Conservation (phyloP, 2,797 vertebrate species). For the Aulostomus chinensis region DNA sequence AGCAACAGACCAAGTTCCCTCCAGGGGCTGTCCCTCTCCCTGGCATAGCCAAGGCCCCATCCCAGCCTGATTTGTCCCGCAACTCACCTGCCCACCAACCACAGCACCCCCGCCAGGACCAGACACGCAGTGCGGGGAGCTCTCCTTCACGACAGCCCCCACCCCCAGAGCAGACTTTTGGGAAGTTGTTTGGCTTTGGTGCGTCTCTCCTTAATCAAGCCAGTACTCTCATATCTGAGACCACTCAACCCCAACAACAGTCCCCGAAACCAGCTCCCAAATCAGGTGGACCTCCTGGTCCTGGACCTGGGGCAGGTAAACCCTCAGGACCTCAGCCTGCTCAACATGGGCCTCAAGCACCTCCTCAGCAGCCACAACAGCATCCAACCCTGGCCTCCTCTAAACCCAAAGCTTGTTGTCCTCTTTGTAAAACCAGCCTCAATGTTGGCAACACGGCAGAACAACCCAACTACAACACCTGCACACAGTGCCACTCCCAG, state of each 20-base stretch:
- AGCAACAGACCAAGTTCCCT: constrained; percentile 69
- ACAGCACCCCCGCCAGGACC: constrained; percentile 76
- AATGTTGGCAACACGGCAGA: constrained; percentile 85
- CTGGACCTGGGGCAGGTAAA: constrained; percentile 74
- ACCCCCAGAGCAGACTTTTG: constrained; percentile 90
- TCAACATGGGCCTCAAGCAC: constrained; percentile 63
- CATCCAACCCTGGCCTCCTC: constrained; percentile 61
- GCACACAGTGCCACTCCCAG: constrained; percentile 91
- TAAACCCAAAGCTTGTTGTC: constrained; percentile 90
- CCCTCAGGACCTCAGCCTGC: constrained; percentile 65
- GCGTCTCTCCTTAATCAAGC: constrained; percentile 97
- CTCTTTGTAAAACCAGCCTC: constrained; percentile 94
- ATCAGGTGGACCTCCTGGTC: constrained; percentile 79
- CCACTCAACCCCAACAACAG: constrained; percentile 83
- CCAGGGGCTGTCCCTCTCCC: constrained; percentile 77
- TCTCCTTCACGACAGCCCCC: constrained; percentile 85
- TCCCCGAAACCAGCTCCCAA: constrained; percentile 89
- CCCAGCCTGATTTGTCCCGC: constrained; percentile 85
- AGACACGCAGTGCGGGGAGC: constrained; percentile 86
- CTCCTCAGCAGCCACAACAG: constrained; percentile 58
- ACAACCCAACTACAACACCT: constrained; percentile 93
- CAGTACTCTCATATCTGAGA: constrained; percentile 93
- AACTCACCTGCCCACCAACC: constrained; percentile 82
- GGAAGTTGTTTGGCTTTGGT: constrained; percentile 96
- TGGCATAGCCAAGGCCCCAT: constrained; percentile 84